Base-by-base conservation (phyloP, 1,140 invertebrate genomes). In the Aleiodes sp. region DNA sequence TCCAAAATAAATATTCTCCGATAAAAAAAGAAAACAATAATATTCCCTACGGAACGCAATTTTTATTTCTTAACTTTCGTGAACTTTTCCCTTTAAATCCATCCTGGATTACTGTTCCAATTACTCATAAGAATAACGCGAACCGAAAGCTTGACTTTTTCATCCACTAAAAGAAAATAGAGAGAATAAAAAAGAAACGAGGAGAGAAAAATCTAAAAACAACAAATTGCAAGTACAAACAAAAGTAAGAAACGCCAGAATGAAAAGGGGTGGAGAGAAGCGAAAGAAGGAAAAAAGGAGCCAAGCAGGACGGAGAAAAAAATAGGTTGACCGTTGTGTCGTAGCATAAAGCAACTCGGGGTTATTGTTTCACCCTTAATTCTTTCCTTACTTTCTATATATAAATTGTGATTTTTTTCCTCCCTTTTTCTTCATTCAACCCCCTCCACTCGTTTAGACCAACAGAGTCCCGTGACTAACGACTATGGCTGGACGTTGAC, bases 351-450 rank as follows among this genome's bases (percentile, higher is more conserved):
- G 56, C 24, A 59, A 59, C 24, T 29, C 14, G 26, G 56, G 12
- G 26, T 29, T 59, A 59, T 59, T 59, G 56, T 59, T 59, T 59
- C 56, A 59, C 28, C 56, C 46, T 52, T 52, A 52, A 52, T 52
- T 52, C 46, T 19, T 52, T 52, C 46, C 46, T 1, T 29, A 59
- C 24, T 59, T 59, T 12, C 28, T 59, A 59, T 59, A 29, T 59
- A 59, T 59, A 8, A 33, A 8, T 33, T 33, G 7, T 33, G 1
- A 33, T 59, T 59, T 16, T 26, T 16, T 31, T 59, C 14, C 2
- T n/a, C 26, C 16, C 10, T 8, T 59, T 59, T 26, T 56, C 52
- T 33, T 10, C 0, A 8, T 33, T 33, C 3, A 21, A 24, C 46
- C n/a, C n/a, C 39, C 12, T 14, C 39, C 8, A 2, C n/a, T 16